A percentile compares a stretch with the other conserved stretches of the same genome.
Conservation (phyloP, 1,140 invertebrate genomes). For the Teleogryllus occipitalis region DNA sequence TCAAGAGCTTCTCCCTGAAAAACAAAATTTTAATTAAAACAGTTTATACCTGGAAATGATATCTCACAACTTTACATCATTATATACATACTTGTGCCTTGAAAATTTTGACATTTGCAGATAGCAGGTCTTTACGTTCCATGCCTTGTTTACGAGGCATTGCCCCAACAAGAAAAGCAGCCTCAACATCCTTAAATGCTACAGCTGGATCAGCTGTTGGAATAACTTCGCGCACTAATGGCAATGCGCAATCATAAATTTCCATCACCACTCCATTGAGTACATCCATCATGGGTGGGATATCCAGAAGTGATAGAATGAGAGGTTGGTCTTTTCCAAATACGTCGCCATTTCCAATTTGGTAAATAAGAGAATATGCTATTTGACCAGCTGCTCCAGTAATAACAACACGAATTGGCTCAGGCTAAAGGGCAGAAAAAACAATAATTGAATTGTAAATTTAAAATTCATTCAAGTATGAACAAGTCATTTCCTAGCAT, state of each 20-base stretch:
- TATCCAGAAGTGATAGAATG: constrained; percentile 88
- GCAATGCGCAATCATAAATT: constrained; percentile 89
- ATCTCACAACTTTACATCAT: neutral
- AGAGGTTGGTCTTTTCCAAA: constrained; percentile 88
- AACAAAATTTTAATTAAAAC: constrained; percentile 6
- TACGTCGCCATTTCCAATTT: constrained; percentile 91
- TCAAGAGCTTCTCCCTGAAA: constrained; percentile 78
- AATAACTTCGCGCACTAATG: constrained; percentile 68
- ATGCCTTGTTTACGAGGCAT: constrained; percentile 98
- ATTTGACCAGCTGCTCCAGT: constrained; percentile 99
- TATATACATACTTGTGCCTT: constrained; percentile 59
- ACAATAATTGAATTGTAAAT: neutral
- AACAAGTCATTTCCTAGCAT: too few species aligned
- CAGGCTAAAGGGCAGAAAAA: constrained; percentile 54
- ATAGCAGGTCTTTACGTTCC: constrained; percentile 93
- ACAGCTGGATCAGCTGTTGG: constrained; percentile 78
- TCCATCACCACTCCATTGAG: constrained; percentile 97
- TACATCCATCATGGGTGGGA: constrained; percentile 88
- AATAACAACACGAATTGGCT: constrained; percentile 86
- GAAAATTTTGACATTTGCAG: constrained; percentile 98
- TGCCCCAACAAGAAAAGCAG: constrained; percentile 96
- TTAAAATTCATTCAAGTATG: too few species aligned
- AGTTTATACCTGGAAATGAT: neutral
- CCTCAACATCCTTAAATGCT: constrained; percentile 93
- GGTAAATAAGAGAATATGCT: constrained; percentile 91